phyloP scores from a whole-genome alignment of 2,113 vertebrate genomes.

The Rattus rattus region DNA sequence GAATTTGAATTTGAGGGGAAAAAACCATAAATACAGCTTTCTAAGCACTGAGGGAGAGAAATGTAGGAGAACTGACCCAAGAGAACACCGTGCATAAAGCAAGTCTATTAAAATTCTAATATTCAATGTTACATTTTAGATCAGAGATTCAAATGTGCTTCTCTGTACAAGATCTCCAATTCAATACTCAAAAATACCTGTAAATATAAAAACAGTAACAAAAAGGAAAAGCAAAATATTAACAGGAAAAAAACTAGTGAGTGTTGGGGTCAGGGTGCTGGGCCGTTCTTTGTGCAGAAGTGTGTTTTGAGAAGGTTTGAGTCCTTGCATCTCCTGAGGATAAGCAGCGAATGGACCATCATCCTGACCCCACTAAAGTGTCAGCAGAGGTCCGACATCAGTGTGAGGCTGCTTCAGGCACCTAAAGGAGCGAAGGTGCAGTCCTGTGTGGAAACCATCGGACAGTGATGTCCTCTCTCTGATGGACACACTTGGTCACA shows the following conservation, averaged over 20 bases:
- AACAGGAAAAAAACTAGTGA: not conserved
- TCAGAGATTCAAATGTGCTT: not conserved
- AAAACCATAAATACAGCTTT: conserved; percentile 34
- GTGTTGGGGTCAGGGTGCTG: not conserved
- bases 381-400: not conserved
- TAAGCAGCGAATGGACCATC: not conserved
- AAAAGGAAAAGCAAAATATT: not conserved
- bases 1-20: conserved; percentile 33
- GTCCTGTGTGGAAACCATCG: not conserved
- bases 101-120: conserved; percentile 6
- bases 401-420: not conserved
- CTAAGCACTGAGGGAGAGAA: not conserved
- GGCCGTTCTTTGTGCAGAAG: not conserved
- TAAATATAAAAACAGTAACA: not conserved
- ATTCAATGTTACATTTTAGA: not conserved
- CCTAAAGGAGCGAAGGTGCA: not conserved
- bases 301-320: not conserved
- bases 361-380: not conserved
- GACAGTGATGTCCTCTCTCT: not conserved
- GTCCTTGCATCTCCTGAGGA: not conserved
- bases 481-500: not conserved
- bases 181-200: not conserved
- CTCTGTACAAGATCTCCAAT: not conserved
- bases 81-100: not conserved
- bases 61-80: not conserved